These are phyloP conservation scores for Hypothenemus hampei DNA, from an alignment of 1,140 invertebrate genomes.

Conservation along the genomic window DNA sequence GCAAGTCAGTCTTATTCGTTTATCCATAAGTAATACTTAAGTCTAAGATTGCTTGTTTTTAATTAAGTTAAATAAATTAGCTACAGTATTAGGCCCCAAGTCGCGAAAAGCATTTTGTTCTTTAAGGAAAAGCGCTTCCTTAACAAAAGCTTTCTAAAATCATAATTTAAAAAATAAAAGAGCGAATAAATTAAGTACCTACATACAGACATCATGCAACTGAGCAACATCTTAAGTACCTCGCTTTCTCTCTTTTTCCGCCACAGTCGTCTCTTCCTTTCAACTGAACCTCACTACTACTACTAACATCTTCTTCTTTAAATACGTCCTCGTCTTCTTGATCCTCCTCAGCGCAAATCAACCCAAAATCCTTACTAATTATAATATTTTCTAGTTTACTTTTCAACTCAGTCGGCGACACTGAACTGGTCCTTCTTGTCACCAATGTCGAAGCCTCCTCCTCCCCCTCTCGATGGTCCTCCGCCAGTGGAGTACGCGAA, in stretches of 20 bases:
- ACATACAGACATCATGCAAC: slow-evolving; percentile 12
- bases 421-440: slow-evolving; percentile 26
- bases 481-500: slow-evolving; percentile 62
- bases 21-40: too few relatives aligned
- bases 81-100: too few relatives aligned
- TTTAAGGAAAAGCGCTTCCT: too few relatives aligned
- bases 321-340: neutral
- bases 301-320: neutral
- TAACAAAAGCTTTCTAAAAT: too few relatives aligned
- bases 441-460: slow-evolving; percentile 9
- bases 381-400: slow-evolving; percentile 38
- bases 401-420: slow-evolving; percentile 39
- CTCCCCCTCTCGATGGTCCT: slow-evolving; percentile 25
- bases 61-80: too few relatives aligned
- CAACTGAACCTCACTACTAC: slow-evolving; percentile 2
- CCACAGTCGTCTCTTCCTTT: neutral
- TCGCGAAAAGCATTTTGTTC: too few relatives aligned
- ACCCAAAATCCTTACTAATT: neutral
- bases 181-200: too few relatives aligned
- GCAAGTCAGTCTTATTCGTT: too few relatives aligned
- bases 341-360: neutral
- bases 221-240: slow-evolving; percentile 7
- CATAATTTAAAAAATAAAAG: too few relatives aligned
- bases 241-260: neutral
- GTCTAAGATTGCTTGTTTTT: too few relatives aligned